Base-by-base conservation (phyloP, 2,797 vertebrate genomes). In the Toxotes lorentzi region DNA sequence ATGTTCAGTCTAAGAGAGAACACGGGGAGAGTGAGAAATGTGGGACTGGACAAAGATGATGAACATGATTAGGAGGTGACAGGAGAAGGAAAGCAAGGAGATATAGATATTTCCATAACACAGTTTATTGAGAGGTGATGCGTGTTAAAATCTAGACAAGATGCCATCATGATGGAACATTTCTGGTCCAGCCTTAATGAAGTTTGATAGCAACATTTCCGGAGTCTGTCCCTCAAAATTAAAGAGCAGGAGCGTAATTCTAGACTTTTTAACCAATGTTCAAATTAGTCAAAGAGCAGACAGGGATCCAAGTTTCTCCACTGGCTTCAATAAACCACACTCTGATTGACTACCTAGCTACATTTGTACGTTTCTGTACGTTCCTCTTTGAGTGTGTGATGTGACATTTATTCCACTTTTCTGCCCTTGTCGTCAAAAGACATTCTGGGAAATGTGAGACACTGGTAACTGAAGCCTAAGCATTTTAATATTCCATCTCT, bases 1-100 rank as follows among this genome's bases (percentile, higher is more conserved):
- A 54, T 38, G 85, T 94, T 94, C 65, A 78, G 78, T 34, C 89
- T 87, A 81, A 69, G 63, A 0, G 56, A 73, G 9, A 78, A 66
- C 86, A 76, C 0, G 5, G 13, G 19, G 30, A 1, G 12, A 76
- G 51, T 64, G 10, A 32, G 1, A 48, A 24, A 45, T 51, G 7
- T 41, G 4, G 7, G 9, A 38, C 24, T 19, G 9, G 9, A 35
- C 4, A 54, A 41, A 19, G 2, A 21, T 51, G 8, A 56, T 51
- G 3, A 32, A 14, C 17, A 8, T 60, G 2, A 40, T 30, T 59
- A 32, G 17, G n/a, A 19, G 7, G 16, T 32, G n/a, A 53, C 51
- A 54, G 5, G 24, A 38, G 34, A n/a, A 13, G 21, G 21, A 58
- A 59, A 7, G 34, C 11, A 13, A 14, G 11, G 10, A 61, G 38